Percentiles rank a stretch among this genome's conserved stretches.
Conservation (phyloP, 1,140 invertebrate genomes). For the Drosophila punjabiensis region DNA sequence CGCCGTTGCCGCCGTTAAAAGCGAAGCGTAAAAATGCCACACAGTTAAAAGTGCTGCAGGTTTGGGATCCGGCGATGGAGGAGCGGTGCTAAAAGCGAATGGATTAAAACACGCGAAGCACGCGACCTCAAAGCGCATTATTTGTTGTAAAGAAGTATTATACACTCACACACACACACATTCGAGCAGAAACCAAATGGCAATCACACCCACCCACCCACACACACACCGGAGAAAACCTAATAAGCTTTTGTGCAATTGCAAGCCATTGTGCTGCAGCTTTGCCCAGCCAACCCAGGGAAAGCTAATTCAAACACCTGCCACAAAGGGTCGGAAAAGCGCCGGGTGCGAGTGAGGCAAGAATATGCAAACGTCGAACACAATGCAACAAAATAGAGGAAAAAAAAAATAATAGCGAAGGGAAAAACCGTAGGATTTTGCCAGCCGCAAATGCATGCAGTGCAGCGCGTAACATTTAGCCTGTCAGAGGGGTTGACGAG, state of each 20-base stretch:
- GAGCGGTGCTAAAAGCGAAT: slow-evolving; percentile 40
- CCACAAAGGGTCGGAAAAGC: slow-evolving; percentile 70
- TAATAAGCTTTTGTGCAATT: slow-evolving; percentile 84
- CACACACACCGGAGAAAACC: slow-evolving; percentile 33
- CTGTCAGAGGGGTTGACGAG: slow-evolving; percentile 23
- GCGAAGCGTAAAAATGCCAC: slow-evolving; percentile 46
- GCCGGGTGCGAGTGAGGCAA: slow-evolving; percentile 24
- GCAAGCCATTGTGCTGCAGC: slow-evolving; percentile 58
- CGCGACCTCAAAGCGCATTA: slow-evolving; percentile 77
- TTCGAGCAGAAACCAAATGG: slow-evolving; percentile 31
- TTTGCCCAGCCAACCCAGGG: slow-evolving; percentile 62
- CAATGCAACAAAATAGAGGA: slow-evolving; percentile 34
- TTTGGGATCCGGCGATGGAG: slow-evolving; percentile 1
- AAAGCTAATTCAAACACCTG: slow-evolving; percentile 82
- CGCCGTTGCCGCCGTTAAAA: slow-evolving; percentile 37
- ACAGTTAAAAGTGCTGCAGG: slow-evolving; percentile 26
- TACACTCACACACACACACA: slow-evolving; percentile 23
- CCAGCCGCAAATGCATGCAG: slow-evolving; percentile 74
- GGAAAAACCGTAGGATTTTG: slow-evolving; percentile 61
- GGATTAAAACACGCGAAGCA: slow-evolving; percentile 54
- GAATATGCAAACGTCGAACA: slow-evolving; percentile 69
- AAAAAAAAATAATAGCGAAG: slow-evolving; percentile 23
- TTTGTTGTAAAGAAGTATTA: slow-evolving; percentile 70
- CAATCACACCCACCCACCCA: slow-evolving; percentile 42
- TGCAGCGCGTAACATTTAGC: slow-evolving; percentile 74